Evolutionary conservation across 2,113 vertebrate species (phyloP), one percentile per base, ranked within the genome.

Genomic region (Hippocampus zosterae): DNA sequence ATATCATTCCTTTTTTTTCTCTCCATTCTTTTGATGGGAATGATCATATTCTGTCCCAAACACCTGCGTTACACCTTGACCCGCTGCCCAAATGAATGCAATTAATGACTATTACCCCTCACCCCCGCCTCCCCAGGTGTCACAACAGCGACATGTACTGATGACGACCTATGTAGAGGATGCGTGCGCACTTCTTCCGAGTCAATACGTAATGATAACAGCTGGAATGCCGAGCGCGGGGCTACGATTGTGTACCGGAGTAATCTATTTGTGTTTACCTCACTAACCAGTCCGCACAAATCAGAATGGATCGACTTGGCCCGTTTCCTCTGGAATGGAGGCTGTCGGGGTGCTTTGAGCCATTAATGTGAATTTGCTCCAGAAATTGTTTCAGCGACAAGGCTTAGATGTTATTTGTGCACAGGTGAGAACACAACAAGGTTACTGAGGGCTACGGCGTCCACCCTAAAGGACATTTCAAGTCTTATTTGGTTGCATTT

Each of bases 151-250:
- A 92, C 90, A 90, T 85, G 85, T 91, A 92, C 89, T 83, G 92
- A 93, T 93, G 90, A 90, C 84, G 80, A 87, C 87, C 85, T 91
- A 88, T 89, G 83, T 79, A 81, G 85, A 68, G 84, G 85, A 87
- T 84, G 83, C 81, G 62, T 72, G 79, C 63, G 81, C 90, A 89
- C 91, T 90, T 91, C 91, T 83, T 84, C 85, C 87, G 88, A 89
- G 91, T 92, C 92, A 93, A 93, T 93, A 90, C 92, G 92, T 92
- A 91, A 92, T 92, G 91, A 92, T 93, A 91, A 92, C 89, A 89
- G 91, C 86, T 89, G 89, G 87, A 91, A 90, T 83, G 82, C 87
- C 79, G 86, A 79, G 29, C 5, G 73, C 69, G 71, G 60, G 73
- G 68, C 53, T 62, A 71, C 75, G 56, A 79, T 79, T 80, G 81